Evolutionary conservation across 2,888 invertebrate species (phyloP).

Genomic region (Drosophila peninsularis): DNA sequence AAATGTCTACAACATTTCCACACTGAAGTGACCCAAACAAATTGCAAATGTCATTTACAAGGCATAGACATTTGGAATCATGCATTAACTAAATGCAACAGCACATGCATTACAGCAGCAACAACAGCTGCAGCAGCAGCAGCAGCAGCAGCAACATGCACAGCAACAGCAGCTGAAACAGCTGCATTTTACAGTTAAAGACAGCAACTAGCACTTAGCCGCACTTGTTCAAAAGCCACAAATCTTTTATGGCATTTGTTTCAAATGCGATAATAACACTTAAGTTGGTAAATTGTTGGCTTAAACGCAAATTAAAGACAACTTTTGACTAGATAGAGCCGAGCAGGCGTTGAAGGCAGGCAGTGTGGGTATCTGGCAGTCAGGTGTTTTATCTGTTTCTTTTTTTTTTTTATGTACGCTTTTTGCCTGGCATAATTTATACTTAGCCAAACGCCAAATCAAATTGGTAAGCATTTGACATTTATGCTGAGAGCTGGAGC

Average conservation of each 20-base stretch:
- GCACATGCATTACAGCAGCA: slow-evolving; percentile 24
- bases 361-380: slow-evolving; percentile 6
- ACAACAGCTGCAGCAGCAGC: slow-evolving; percentile 14
- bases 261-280: slow-evolving; percentile 76
- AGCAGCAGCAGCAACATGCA: slow-evolving; percentile 5
- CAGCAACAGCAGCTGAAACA: slow-evolving; percentile 20
- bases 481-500: slow-evolving; percentile 60
- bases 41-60: slow-evolving; percentile 47
- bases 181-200: slow-evolving; percentile 37
- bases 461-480: slow-evolving; percentile 78
- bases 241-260: slow-evolving; percentile 75
- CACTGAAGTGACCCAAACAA: slow-evolving; percentile 31
- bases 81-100: slow-evolving; percentile 52
- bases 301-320: slow-evolving; percentile 71
- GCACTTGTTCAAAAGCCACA: slow-evolving; percentile 66
- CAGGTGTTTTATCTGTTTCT: slow-evolving; percentile 40
- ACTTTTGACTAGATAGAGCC: slow-evolving; percentile 38
- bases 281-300: slow-evolving; percentile 72
- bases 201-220: slow-evolving; percentile 71
- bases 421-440: slow-evolving; percentile 67
- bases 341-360: neutral
- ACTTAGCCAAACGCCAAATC: slow-evolving; percentile 75
- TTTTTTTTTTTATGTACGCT: neutral
- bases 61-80: slow-evolving; percentile 46
- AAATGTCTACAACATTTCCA: neutral